phyloP scores from a whole-genome alignment of 2,113 vertebrate species.

The Plestiodon gilberti region DNA sequence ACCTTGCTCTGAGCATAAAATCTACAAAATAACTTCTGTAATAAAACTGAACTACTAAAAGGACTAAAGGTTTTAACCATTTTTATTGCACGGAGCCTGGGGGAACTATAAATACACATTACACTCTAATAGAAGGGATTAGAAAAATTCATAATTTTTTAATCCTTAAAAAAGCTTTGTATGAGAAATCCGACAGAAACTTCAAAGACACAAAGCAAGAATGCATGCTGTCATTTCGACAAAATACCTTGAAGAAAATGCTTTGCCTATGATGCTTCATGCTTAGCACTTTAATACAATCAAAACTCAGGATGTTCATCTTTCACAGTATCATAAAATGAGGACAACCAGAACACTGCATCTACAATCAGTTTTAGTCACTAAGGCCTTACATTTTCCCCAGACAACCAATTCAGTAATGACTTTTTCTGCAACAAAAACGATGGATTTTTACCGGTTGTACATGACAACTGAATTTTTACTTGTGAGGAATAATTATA shows the following conservation, averaged over 20 bases:
- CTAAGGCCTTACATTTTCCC: not conserved
- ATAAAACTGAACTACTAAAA: conserved; percentile 84
- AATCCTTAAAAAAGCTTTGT: conserved; percentile 57
- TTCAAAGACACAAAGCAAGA: conserved; percentile 37
- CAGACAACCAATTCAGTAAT: not conserved
- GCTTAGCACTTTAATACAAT: conserved; percentile 13
- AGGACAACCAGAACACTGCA: conserved; percentile 13
- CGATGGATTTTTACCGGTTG: not conserved
- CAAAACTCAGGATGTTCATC: conserved; percentile 14
- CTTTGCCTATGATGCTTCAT: conserved; percentile 19
- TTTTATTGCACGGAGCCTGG: conserved; percentile 74
- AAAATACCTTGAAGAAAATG: conserved; percentile 23
- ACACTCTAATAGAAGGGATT: conserved; percentile 68
- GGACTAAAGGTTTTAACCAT: conserved; percentile 79
- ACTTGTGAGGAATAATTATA: no score
- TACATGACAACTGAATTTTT: not conserved
- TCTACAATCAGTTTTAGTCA: not conserved
- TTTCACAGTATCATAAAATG: conserved; percentile 34
- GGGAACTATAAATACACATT: conserved; percentile 76
- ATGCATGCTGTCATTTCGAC: conserved; percentile 34
- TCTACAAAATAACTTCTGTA: conserved; percentile 83
- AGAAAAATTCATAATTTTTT: conserved; percentile 74
- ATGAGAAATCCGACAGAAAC: conserved; percentile 46
- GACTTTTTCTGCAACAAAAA: not conserved
- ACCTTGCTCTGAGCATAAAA: conserved; percentile 84